Evolutionary conservation across 2,113 vertebrate genomes (phyloP).

Genomic region (Todiramphus chloris): DNA sequence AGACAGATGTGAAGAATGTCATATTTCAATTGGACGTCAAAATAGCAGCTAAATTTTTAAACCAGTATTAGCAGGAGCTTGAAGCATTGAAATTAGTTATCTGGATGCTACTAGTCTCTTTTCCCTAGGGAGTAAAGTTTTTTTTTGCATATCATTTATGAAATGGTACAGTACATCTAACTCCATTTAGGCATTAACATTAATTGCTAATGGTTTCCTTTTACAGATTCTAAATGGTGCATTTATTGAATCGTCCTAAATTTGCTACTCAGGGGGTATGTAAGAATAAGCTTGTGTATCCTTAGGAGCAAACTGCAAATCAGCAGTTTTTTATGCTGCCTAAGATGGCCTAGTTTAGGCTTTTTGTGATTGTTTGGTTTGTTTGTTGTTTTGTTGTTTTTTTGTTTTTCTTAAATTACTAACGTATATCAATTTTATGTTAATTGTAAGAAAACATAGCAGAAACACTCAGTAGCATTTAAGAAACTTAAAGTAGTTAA

Average conservation of each 20-base stretch:
- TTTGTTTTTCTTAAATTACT: constrained; percentile 45
- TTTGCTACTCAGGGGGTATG: background rate
- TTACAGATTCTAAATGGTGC: constrained; percentile 53
- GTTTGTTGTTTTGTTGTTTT: background rate
- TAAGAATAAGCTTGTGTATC: constrained; percentile 43
- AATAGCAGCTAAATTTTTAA: constrained; percentile 7
- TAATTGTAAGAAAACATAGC: constrained; percentile 73
- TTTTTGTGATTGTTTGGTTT: background rate
- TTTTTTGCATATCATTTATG: constrained; percentile 28
- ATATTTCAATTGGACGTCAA: background rate
- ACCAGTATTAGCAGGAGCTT: background rate
- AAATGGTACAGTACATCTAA: background rate
- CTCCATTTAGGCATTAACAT: constrained; percentile 48
- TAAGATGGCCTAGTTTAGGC: constrained; percentile 16
- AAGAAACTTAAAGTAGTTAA: constrained; percentile 71
- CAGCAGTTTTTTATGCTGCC: constrained; percentile 71
- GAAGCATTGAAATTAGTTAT: constrained; percentile 19
- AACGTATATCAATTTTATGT: constrained; percentile 73
- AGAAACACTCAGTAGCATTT: constrained; percentile 72
- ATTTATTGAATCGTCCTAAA: constrained; percentile 67
- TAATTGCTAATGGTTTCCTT: constrained; percentile 62
- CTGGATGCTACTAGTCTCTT: background rate
- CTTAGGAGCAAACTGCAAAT: constrained; percentile 56
- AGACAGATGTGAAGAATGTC: background rate
- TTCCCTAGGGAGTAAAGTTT: background rate